Base-by-base conservation (phyloP, 2,797 vertebrate genomes). In the Alfaro cultratus region DNA sequence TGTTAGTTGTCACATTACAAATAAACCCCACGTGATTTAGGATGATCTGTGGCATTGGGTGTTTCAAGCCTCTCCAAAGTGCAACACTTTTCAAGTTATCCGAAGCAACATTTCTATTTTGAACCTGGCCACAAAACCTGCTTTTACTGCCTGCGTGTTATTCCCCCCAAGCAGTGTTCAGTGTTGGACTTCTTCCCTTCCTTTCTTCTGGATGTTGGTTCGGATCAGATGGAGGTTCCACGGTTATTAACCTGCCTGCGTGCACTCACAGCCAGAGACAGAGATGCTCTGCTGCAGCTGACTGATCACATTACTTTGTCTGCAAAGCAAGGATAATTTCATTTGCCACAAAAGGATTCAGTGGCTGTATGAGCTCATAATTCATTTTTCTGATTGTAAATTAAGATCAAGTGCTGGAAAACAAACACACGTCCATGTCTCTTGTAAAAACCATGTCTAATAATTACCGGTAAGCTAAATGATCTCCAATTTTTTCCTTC, bases 211-310 rank as follows among this genome's bases (percentile, higher is more conserved):
- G 45, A 31, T 76, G 74, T 16, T 72, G 18, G 45, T 62, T 62
- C 45, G 34, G 74, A 60, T 81, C 74, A 81, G 80, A 76, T 76
- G 79, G 79, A 76, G 67, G 67, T 62, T 72, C 53, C 68, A 62
- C 57, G 79, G 67, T 73, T 62, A 81, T 81, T 73, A 83, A 46
- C 70, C 51, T 72, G 49, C 74, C 68, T 76, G 51, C 51, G 21
- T 60, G 74, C 41, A 70, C 67, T 68, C 29, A 8, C 41, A 72
- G 74, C 74, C 79, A 76, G 47, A 36, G 53, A 41, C 51, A 76
- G 34, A 71, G 74, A 76, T 62, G 74, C 67, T 73, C 18, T 60
- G 68, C 67, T 26, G 29, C 45, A 81, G 80, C 51, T 81, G 74
- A 73, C 53, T 76, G 80, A 81, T 76, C 68, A 73, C 74, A 81